Evolutionary conservation across 2,888 invertebrate species (phyloP), one percentile per base, ranked within the genome.

Genomic region (Zhuqinia jingwanae): DNA sequence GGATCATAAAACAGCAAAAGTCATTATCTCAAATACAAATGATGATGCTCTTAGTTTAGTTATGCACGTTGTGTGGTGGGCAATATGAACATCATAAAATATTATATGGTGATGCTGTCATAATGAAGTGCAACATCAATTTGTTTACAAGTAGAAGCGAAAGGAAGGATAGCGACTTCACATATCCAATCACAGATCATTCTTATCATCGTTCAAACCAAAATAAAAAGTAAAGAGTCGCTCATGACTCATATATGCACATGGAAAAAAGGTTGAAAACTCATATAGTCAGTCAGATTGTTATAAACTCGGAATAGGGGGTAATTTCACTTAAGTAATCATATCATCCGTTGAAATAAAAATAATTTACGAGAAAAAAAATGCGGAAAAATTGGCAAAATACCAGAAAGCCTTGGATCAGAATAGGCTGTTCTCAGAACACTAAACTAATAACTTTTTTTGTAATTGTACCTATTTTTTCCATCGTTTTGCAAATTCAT

Each of bases 381-480:
- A 50, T 25, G 30, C 17, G 36, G 30, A 5, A 15, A 81, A 63
- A 22, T 73, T 81, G 81, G 53, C 65, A 50, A 8, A 22, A 13
- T 81, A 58, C 81, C 81, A 81, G 27, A 81, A 65, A 30, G 65
- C 56, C 56, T 58, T 10, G 56, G 73, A 58, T 70, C 73, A 73
- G 81, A 10, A 30, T 25, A 65, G 6, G 25, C 13, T 2, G n/a
- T 1, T 60, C 3, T 8, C 15, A 22, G 5, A 45, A 42, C 15
- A 47, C 3, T 11, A 11, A 47, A n/a, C 25, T 65, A 58, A n/a
- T 17, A 53, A 17, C 2, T 3, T 53, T 53, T n/a, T 17, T 53
- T n/a, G n/a, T 53, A 53, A 53, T 53, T 53, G 53, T 53, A 17
- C 17, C 53, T 53, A n/a, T n/a, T 53, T 53, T n/a, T 53, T n/a